These are phyloP conservation scores for Bettongia penicillata DNA, from an alignment of 2,113 vertebrate genomes.

Conservation along the genomic window DNA sequence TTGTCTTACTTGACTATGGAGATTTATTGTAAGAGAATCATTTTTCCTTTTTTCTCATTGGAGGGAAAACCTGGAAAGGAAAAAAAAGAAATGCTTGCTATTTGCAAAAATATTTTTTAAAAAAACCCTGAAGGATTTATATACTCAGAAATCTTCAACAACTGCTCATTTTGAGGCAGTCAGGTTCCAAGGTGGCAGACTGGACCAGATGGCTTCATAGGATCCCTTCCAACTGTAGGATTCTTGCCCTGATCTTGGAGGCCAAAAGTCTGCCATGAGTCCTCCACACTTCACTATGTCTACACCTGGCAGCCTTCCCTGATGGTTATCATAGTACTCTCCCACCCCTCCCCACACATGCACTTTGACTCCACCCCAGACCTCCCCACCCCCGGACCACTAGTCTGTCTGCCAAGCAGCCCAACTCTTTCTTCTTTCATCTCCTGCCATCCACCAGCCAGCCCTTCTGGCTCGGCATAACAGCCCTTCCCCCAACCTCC, in stretches of 20 bases:
- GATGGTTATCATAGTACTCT: constrained; percentile 74
- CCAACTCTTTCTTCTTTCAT: constrained; percentile 73
- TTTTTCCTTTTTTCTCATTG: neutral
- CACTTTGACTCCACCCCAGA: constrained; percentile 40
- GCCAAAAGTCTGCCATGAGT: constrained; percentile 63
- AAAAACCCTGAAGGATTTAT: neutral
- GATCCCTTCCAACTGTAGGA: constrained; percentile 63
- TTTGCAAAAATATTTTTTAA: neutral
- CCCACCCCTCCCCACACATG: constrained; percentile 59
- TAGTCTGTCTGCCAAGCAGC: constrained; percentile 70
- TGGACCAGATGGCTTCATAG: constrained; percentile 73
- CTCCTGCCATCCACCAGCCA: constrained; percentile 68
- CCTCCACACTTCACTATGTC: constrained; percentile 68
- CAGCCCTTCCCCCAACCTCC: neutral
- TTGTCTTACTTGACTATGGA: neutral
- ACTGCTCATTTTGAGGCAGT: constrained; percentile 47
- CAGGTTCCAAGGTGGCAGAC: constrained; percentile 17
- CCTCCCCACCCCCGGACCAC: constrained; percentile 70
- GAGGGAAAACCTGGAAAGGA: neutral
- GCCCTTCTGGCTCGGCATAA: constrained; percentile 18
- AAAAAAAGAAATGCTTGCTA: neutral
- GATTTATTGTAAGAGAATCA: neutral
- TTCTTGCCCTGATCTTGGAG: constrained; percentile 62
- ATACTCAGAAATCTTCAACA: neutral
- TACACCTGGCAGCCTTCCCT: constrained; percentile 71